phyloP scores from a whole-genome alignment of 2,888 invertebrate genomes.

The Anthophora plumipes region DNA sequence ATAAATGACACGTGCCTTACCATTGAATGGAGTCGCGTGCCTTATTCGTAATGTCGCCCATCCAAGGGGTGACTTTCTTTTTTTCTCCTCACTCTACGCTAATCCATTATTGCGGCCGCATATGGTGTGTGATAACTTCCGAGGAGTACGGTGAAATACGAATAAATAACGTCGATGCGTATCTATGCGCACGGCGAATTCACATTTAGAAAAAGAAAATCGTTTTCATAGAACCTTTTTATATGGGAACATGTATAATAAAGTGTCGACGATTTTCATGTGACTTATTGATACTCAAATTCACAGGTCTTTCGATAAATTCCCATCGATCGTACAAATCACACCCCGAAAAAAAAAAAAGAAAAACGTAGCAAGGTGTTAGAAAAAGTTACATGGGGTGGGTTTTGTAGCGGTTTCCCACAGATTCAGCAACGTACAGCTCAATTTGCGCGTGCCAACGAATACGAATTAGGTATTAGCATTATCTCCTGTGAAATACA shows the following conservation, averaged over 20 bases:
- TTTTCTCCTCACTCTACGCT: constrained; percentile 35
- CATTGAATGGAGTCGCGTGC: constrained; percentile 65
- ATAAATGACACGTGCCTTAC: constrained; percentile 64
- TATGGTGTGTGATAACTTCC: constrained; percentile 35
- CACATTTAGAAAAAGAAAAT: no score
- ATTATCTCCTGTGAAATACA: constrained; percentile 29
- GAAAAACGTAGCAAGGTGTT: constrained; percentile 30
- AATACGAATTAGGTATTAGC: constrained; percentile 74
- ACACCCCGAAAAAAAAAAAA: constrained; percentile 28
- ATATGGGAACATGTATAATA: not conserved
- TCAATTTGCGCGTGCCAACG: constrained; percentile 75
- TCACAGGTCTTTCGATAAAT: constrained; percentile 1
- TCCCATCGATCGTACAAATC: constrained; percentile 42
- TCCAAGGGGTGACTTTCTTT: constrained; percentile 58
- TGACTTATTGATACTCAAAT: not conserved
- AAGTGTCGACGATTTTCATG: not conserved
- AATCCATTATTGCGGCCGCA: constrained; percentile 57
- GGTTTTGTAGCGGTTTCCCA: constrained; percentile 76
- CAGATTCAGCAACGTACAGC: constrained; percentile 63
- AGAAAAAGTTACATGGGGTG: constrained; percentile 57
- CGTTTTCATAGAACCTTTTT: not conserved
- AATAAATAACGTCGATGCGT: constrained; percentile 19
- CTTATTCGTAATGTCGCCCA: constrained; percentile 39
- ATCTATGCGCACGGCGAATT: not conserved
- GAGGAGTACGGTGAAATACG: constrained; percentile 3